Evolutionary conservation across 1,140 invertebrate species (phyloP).

Genomic region (Macrotrachela quadricornifera): DNA sequence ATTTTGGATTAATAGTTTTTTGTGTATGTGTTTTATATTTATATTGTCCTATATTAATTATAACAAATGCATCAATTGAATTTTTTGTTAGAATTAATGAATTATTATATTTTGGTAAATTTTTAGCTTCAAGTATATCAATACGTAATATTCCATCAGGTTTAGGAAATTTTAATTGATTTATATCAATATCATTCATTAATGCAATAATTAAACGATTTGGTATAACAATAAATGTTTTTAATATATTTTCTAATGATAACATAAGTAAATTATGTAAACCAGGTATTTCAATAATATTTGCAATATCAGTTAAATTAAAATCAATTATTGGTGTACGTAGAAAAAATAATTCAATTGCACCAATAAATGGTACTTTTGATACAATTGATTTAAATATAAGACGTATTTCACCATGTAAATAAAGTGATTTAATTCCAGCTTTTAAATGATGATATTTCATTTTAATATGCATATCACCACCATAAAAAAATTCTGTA

Average conservation of each 20-base stretch:
- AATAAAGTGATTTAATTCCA: constrained; percentile 56
- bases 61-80: too few relatives aligned
- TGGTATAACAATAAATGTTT: constrained; percentile 49
- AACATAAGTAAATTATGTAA: constrained; percentile 37
- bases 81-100: too few relatives aligned
- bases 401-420: constrained; percentile 61
- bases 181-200: constrained; percentile 51
- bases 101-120: constrained; percentile 49
- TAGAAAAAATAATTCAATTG: constrained; percentile 82
- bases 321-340: constrained; percentile 86
- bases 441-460: constrained; percentile 52
- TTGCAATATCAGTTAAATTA: constrained; percentile 71
- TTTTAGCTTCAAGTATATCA: constrained; percentile 66
- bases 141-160: constrained; percentile 53
- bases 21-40: too few relatives aligned
- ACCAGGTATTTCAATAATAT: constrained; percentile 81
- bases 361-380: constrained; percentile 66
- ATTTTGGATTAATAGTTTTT: too few relatives aligned
- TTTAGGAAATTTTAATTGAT: constrained; percentile 56
- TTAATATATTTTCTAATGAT: constrained; percentile 67
- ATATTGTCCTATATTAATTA: too few relatives aligned
- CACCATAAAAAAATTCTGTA: constrained; percentile 75
- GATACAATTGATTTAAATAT: constrained; percentile 79
- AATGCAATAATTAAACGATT: constrained; percentile 73
- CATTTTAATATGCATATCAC: constrained; percentile 76